Conservation (phyloP, 2,113 vertebrate species). For the Grammomys surdaster region DNA sequence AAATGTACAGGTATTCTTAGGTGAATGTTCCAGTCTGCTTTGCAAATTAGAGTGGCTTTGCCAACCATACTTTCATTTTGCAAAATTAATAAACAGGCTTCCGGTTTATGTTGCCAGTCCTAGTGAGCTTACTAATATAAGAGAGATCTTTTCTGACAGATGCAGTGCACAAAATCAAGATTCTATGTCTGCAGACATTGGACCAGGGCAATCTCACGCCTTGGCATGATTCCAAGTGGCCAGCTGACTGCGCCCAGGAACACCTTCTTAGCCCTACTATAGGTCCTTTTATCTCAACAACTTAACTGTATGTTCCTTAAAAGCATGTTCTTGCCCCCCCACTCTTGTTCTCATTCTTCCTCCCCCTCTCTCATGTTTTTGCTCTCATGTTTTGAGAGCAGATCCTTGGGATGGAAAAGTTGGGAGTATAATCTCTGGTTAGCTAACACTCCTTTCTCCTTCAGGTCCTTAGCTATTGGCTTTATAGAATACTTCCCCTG, state of each 20-base stretch:
- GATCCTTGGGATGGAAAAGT: background rate
- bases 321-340: background rate
- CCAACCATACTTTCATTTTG: conserved; percentile 8
- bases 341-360: background rate
- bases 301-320: background rate
- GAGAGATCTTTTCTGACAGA: conserved; percentile 18
- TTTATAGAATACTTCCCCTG: conserved; percentile 24
- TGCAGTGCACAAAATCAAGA: background rate
- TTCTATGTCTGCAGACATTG: background rate
- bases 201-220: background rate
- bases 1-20: background rate
- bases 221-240: background rate
- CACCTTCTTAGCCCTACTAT: background rate
- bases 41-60: conserved; percentile 44
- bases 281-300: background rate
- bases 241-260: background rate
- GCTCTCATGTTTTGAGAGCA: background rate
- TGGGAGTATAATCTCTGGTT: background rate
- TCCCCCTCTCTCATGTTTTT: background rate
- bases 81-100: conserved; percentile 62
- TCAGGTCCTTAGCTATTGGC: background rate
- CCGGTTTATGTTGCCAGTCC: conserved; percentile 31
- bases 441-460: conserved; percentile 11
- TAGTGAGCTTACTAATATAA: background rate
- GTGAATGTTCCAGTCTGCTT: conserved; percentile 49